These are phyloP conservation scores for Ariolimax columbianus DNA, from an alignment of 2,888 invertebrate genomes.

Conservation along the genomic window DNA sequence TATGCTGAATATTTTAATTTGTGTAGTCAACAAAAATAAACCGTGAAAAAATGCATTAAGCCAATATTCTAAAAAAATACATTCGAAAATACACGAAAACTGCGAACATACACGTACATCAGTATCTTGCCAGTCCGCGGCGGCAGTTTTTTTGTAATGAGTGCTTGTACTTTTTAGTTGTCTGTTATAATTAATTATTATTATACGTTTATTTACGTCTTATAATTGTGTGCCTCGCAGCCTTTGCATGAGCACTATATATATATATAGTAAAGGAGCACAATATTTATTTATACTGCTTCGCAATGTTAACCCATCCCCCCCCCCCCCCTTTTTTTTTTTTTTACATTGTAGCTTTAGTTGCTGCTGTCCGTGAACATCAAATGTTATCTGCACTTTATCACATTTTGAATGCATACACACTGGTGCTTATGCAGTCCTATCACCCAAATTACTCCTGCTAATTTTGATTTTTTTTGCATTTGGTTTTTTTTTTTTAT, in stretches of 20 bases:
- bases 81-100: background rate
- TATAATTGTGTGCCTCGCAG: background rate
- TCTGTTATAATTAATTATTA: background rate
- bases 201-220: background rate
- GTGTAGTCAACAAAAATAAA: background rate
- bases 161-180: background rate
- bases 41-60: background rate
- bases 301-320: conserved; percentile 1
- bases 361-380: background rate
- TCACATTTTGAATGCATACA: background rate
- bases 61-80: background rate
- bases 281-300: conserved; percentile 8
- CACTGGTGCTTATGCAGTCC: background rate
- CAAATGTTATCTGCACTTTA: background rate
- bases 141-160: background rate
- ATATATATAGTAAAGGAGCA: background rate
- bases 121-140: background rate
- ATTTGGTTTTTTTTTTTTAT: too few species aligned
- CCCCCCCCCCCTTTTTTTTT: too few species aligned
- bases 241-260: conserved; percentile 8
- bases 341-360: background rate
- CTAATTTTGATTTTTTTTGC: background rate
- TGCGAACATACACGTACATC: background rate
- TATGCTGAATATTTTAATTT: conserved; percentile 8
- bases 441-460: background rate